Conservation (phyloP, 2,888 invertebrate species). For the Alcis repandata region DNA sequence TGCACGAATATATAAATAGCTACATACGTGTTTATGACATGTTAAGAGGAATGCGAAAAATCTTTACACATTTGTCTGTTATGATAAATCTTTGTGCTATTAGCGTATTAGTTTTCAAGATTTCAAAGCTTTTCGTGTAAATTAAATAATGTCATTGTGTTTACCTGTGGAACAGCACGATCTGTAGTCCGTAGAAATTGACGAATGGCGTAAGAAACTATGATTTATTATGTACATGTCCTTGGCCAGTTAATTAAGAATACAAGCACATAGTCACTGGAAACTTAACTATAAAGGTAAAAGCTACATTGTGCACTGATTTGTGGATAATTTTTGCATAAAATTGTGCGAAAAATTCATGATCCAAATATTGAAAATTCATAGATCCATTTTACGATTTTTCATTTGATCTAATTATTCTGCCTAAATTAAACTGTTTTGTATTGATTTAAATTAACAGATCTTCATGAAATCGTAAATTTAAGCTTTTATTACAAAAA, state of each 20-base stretch:
- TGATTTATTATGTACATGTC: conserved; percentile 84
- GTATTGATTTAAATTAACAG: conserved; percentile 10
- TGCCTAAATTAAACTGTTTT: conserved; percentile 2
- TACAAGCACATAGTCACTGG: conserved; percentile 71
- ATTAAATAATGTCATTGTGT: conserved; percentile 51
- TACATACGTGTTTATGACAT: conserved; percentile 12
- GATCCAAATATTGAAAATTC: conserved; percentile 9
- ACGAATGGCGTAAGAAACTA: conserved; percentile 76
- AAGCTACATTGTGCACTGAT: conserved; percentile 61
- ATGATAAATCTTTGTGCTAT: not conserved
- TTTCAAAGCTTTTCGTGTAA: conserved; percentile 16
- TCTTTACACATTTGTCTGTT: not conserved
- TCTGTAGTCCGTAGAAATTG: conserved; percentile 74
- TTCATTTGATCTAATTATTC: not conserved
- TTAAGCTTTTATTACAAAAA: conserved; percentile 20
- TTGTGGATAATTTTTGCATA: conserved; percentile 38
- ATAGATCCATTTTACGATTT: conserved; percentile 14
- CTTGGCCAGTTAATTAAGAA: conserved; percentile 76
- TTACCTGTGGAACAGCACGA: conserved; percentile 80
- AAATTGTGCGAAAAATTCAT: conserved; percentile 26
- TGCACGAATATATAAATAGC: conserved; percentile 32
- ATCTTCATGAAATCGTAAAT: conserved; percentile 19
- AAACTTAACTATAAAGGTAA: conserved; percentile 53
- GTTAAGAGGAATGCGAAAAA: conserved; percentile 13
- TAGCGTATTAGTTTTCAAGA: not conserved